phyloP scores from a whole-genome alignment of 2,797 vertebrate species.

The Acanthurus lineatus region DNA sequence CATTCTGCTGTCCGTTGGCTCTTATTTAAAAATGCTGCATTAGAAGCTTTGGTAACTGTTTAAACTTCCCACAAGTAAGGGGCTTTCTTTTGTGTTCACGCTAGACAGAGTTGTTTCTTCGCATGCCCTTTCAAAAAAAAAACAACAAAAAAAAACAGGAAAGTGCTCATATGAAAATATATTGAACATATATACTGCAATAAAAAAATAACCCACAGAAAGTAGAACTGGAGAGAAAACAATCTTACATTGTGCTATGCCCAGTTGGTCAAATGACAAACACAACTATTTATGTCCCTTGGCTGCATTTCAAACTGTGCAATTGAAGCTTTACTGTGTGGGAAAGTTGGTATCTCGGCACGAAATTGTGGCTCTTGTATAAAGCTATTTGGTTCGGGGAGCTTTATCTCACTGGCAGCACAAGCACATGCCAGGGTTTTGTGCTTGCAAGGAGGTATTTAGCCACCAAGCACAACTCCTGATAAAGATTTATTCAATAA shows the following conservation, averaged over 20 bases:
- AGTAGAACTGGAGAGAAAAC: constrained; percentile 14
- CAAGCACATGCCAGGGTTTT: constrained; percentile 19
- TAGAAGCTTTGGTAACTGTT: not conserved
- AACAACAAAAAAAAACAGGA: no score
- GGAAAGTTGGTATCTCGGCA: constrained; percentile 30
- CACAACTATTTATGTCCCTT: constrained; percentile 36
- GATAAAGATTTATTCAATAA: constrained; percentile 1
- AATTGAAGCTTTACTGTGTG: constrained; percentile 41
- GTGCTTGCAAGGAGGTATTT: constrained; percentile 26
- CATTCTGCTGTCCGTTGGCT: not conserved
- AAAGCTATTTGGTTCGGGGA: constrained; percentile 30
- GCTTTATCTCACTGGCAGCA: constrained; percentile 32
- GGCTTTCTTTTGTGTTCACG: not conserved
- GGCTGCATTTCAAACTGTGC: constrained; percentile 43
- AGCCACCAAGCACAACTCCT: constrained; percentile 6
- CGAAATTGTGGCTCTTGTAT: constrained; percentile 21
- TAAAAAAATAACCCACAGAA: not conserved
- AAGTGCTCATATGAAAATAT: not conserved
- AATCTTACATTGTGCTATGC: constrained; percentile 23
- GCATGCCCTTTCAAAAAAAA: not conserved
- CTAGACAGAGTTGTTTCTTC: constrained; percentile 1
- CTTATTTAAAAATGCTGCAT: not conserved
- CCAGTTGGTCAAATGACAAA: constrained; percentile 44
- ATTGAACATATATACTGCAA: not conserved
- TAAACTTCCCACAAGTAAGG: no score